These are phyloP conservation scores for Corythoichthys intestinalis DNA, from an alignment of 2,113 vertebrate species.

Conservation along the genomic window DNA sequence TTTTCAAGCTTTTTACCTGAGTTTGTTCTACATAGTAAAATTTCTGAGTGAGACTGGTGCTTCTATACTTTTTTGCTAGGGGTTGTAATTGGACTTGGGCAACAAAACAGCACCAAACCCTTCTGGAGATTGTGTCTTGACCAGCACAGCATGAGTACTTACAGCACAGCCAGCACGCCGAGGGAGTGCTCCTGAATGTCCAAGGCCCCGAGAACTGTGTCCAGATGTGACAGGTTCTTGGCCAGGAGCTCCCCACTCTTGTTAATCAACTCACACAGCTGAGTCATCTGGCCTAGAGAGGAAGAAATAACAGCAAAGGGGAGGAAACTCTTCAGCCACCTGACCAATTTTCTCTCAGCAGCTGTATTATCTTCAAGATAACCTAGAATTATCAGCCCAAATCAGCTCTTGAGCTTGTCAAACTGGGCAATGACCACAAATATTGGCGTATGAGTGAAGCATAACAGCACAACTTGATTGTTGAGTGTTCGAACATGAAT, in stretches of 20 bases:
- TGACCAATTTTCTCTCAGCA: too few relatives aligned
- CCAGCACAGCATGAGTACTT: constrained; percentile 60
- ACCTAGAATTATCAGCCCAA: background rate
- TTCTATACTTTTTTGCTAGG: too few relatives aligned
- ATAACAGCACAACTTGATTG: too few relatives aligned
- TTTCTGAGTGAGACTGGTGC: too few relatives aligned
- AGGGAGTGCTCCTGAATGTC: constrained; percentile 97
- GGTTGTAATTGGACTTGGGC: too few relatives aligned
- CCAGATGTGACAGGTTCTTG: constrained; percentile 96
- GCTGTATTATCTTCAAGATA: too few relatives aligned
- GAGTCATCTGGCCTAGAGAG: constrained; percentile 97
- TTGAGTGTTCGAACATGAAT: background rate
- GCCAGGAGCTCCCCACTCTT: constrained; percentile 98
- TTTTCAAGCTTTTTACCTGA: too few relatives aligned
- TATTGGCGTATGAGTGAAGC: too few relatives aligned
- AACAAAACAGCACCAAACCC: background rate
- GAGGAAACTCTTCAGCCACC: background rate
- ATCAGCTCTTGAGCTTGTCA: too few relatives aligned
- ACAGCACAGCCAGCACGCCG: constrained; percentile 96
- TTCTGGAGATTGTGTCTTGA: background rate
- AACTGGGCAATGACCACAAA: too few relatives aligned
- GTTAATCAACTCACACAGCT: constrained; percentile 98
- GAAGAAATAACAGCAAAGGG: background rate
- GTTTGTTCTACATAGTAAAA: too few relatives aligned
- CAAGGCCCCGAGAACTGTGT: constrained; percentile 95